These are phyloP conservation scores for Pogonophryne albipinna DNA, from an alignment of 2,797 vertebrate species.

Conservation along the genomic window DNA sequence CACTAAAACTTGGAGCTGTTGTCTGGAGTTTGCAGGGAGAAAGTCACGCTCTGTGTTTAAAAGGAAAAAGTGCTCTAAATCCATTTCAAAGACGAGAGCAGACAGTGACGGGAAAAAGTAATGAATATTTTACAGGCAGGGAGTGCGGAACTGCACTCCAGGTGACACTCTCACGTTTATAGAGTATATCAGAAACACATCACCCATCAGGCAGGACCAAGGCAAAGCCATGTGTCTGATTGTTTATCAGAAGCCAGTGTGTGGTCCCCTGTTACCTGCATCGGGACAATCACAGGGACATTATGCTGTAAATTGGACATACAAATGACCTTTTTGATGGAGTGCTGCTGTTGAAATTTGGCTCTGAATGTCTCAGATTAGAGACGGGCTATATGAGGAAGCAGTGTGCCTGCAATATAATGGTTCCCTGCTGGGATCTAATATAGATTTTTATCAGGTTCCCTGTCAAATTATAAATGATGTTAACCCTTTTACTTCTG, in stretches of 20 bases:
- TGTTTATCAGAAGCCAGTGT: slow-evolving; percentile 73
- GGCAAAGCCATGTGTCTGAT: slow-evolving; percentile 67
- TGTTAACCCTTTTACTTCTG: slow-evolving; percentile 15
- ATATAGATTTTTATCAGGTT: slow-evolving; percentile 50
- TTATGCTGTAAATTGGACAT: slow-evolving; percentile 60
- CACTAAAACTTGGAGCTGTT: slow-evolving; percentile 45
- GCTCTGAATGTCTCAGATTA: slow-evolving; percentile 53
- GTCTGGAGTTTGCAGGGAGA: slow-evolving; percentile 50
- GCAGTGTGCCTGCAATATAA: slow-evolving; percentile 13
- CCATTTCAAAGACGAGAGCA: slow-evolving; percentile 71
- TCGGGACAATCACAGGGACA: slow-evolving; percentile 64
- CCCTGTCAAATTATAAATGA: slow-evolving; percentile 35
- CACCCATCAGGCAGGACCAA: slow-evolving; percentile 49
- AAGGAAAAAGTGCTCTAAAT: slow-evolving; percentile 66
- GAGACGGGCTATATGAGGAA: slow-evolving; percentile 28
- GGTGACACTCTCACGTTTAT: slow-evolving; percentile 72
- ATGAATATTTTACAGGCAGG: slow-evolving; percentile 84
- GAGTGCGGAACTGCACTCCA: slow-evolving; percentile 65
- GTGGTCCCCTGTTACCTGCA: slow-evolving; percentile 60
- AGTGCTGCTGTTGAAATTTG: slow-evolving; percentile 38
- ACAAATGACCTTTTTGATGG: slow-evolving; percentile 60
- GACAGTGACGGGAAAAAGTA: slow-evolving; percentile 73
- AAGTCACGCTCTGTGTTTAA: slow-evolving; percentile 65
- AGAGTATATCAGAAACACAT: slow-evolving; percentile 80
- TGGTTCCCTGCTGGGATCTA: slow-evolving; percentile 42